Conservation (phyloP, 2,113 vertebrate genomes). For the Lethenteron reissneri region DNA sequence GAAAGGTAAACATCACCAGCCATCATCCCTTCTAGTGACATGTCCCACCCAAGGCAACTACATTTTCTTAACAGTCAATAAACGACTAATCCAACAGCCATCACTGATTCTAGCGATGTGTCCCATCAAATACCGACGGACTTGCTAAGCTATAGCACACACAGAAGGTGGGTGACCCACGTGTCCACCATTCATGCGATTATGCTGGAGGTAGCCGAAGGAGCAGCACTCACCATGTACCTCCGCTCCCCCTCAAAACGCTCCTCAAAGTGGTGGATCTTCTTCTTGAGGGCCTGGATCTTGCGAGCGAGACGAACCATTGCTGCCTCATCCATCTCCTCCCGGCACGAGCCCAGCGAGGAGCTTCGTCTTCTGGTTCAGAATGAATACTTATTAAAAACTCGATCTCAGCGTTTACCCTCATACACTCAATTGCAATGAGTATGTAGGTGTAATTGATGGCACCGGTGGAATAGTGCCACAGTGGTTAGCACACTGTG, state of each 20-base stretch:
- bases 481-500: not conserved
- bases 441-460: no score
- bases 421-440: not conserved
- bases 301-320: not conserved
- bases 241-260: conserved; percentile 1
- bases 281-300: conserved; percentile 5
- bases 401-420: not conserved
- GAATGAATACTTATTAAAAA: not conserved
- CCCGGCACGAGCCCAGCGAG: not conserved
- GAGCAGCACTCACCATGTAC: conserved; percentile 1
- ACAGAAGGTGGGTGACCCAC: not conserved
- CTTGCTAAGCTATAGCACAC: not conserved
- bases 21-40: not conserved
- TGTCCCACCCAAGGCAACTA: not conserved
- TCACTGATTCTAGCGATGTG: not conserved
- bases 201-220: not conserved
- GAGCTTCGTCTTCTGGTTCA: conserved; percentile 1
- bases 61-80: not conserved
- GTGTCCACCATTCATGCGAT: no score
- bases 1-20: no score
- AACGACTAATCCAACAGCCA: not conserved
- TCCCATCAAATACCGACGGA: not conserved
- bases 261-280: conserved; percentile 5
- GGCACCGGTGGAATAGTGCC: not conserved
- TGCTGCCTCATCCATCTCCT: not conserved